Evolutionary conservation across 1,140 invertebrate genomes (phyloP), one percentile per base, ranked within the genome.

Genomic region (Teleogryllus occipitalis): DNA sequence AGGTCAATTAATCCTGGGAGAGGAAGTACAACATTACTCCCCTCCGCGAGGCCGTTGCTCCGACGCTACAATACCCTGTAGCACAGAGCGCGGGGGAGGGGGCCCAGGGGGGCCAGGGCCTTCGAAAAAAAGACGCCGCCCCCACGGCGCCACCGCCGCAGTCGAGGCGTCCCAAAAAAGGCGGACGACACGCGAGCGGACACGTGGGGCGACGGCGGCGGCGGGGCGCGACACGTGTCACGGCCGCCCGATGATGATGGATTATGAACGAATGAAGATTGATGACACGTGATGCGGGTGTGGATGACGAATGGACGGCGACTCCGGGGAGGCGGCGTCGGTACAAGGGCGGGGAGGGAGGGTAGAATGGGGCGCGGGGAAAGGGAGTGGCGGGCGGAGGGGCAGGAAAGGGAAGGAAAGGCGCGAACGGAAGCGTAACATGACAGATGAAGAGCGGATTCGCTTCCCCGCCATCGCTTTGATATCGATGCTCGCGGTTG

Each of bases 231-330:
- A 65, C 54, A 65, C 54, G 54, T 65, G 54, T 65, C 54, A 65
- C 54, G 54, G 3, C 10, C 54, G 10, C 54, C 49, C 54, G 54
- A 65, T 65, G 54, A 65, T 65, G 54, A 65, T 65, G 54, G 54
- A 65, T 65, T 65, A 65, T 65, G 54, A 65, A 65, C 54, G 54
- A 65, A 65, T 65, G 54, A 65, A 65, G 54, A 65, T 65, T 65
- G 54, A 65, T 65, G 54, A 2, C 0, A 0, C 1, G 54, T 14
- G 54, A 65, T 65, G 7, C 0, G 2, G 54, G 54, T 65, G 1
- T 2, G 54, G 7, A 3, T 65, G 54, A 65, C 54, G 54, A 65
- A 65, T 65, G 54, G 10, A 65, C 54, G 18, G 54, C 18, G 54
- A 14, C 54, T 65, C 10, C 10, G 54, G 54, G 18, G 7, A 7